phyloP scores from a whole-genome alignment of 2,797 vertebrate species.

The Acanthiza pusilla region DNA sequence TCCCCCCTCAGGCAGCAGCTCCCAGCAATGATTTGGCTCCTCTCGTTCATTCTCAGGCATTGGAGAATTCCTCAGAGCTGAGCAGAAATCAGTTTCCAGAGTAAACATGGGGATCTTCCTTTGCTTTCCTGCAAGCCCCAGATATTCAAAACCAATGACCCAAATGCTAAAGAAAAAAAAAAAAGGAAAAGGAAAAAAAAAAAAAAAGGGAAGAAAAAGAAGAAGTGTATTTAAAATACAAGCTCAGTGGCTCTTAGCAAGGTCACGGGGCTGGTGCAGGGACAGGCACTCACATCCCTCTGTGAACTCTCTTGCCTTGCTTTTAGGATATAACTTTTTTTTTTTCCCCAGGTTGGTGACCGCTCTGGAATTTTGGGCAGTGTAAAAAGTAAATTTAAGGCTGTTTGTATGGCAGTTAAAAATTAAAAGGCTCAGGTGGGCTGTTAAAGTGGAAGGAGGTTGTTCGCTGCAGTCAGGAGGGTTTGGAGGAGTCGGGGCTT shows the following conservation, averaged over 20 bases:
- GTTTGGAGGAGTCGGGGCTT: accelerated
- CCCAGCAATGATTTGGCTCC: background rate
- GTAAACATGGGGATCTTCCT: background rate
- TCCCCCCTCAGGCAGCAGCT: background rate
- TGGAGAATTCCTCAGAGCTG: background rate
- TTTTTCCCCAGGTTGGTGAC: background rate
- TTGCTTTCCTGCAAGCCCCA: background rate
- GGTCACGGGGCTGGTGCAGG: background rate
- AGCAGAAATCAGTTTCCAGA: background rate
- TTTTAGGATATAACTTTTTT: background rate
- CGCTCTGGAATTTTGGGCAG: background rate
- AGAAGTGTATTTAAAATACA: background rate
- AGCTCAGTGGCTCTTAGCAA: background rate
- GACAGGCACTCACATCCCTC: background rate
- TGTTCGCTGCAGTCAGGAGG: background rate
- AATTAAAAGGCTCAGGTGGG: constrained; percentile 11
- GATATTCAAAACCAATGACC: background rate
- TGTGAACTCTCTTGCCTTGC: background rate
- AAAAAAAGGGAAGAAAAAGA: background rate
- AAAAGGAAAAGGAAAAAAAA: accelerated
- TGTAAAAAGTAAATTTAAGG: background rate
- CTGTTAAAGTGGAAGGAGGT: background rate
- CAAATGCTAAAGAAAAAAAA: background rate
- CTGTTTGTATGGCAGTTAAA: background rate
- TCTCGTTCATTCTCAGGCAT: background rate